Conservation (phyloP, 2,797 vertebrate genomes). For the Aselliscus stoliczkanus region DNA sequence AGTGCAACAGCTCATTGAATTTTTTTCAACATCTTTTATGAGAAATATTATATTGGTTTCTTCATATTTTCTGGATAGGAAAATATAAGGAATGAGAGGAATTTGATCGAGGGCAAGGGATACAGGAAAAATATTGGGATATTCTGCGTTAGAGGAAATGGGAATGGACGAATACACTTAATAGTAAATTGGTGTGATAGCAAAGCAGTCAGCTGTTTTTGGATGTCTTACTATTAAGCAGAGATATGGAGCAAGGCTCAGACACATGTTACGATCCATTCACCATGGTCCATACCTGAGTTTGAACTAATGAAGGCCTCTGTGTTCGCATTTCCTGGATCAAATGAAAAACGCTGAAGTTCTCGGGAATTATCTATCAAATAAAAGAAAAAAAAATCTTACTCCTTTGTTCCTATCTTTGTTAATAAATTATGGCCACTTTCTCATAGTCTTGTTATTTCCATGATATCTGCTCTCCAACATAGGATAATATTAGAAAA, state of each 20-base stretch:
- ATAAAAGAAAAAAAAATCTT: neutral
- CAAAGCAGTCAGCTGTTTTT: neutral
- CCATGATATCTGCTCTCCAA: neutral
- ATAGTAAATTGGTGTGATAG: neutral
- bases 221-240: neutral
- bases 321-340: constrained; percentile 96
- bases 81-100: constrained; percentile 24
- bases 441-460: neutral
- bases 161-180: neutral
- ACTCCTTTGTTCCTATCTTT: neutral
- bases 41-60: neutral
- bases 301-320: constrained; percentile 94
- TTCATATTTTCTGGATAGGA: constrained; percentile 4
- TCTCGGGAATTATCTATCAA: constrained; percentile 88
- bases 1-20: neutral
- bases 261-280: neutral
- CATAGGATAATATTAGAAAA: neutral
- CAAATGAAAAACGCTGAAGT: constrained; percentile 90
- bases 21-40: constrained; percentile 10
- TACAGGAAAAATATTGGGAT: neutral
- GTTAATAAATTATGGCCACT: neutral
- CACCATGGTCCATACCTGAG: constrained; percentile 86
- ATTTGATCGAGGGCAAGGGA: neutral
- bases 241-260: neutral
- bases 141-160: neutral